Base-by-base conservation (phyloP, 2,113 vertebrate genomes). In the Himantopus leucocephalus region DNA sequence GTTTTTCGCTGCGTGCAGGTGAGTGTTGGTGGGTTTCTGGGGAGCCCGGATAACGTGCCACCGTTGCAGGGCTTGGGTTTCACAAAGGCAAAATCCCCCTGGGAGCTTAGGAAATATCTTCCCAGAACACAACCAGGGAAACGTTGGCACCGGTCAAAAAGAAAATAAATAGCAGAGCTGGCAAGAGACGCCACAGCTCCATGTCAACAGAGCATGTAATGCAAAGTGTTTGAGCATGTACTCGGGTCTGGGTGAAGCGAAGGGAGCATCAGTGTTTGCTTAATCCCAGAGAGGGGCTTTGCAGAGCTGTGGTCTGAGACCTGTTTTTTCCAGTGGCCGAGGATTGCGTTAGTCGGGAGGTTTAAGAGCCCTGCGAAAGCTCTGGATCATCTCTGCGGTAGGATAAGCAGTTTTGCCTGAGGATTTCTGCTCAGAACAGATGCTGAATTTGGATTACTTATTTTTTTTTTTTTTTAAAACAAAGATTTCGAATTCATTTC, bases 101-200 rank as follows among this genome's bases (percentile, higher is more conserved):
- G 30, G 90, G 95, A 92, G 85, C 41, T 81, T 16, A 63, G 88
- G 85, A 77, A 90, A 86, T 59, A 22, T 86, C 90, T 84, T 88
- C 95, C 95, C 94, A 94, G 78, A 91, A 82, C 92, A 90, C 87
- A 19, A 18, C 3, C 73, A 67, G 96, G 94, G 94, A 80, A 81
- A 47, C 4, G 41, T 10, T 93, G 94, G 94, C 88, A 85, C 35
- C 0, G 55, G 45, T 5, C 2, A 0, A 14, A 66, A 72, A 66
- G 90, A 14, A 53, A 93, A 82, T 43, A 35, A 34, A 37, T 43
- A 94, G 63, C 10, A 14, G 90, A 48, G 94, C 82, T 95, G 96
- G 94, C 87, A 50, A 19, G 62, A 64, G 90, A 21, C 4, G 21
- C 56, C 1, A 89, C 32, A 1, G 79, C 85, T 92, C 60, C 2